Conservation (phyloP, 2,888 invertebrate species). For the Eulithis testata region DNA sequence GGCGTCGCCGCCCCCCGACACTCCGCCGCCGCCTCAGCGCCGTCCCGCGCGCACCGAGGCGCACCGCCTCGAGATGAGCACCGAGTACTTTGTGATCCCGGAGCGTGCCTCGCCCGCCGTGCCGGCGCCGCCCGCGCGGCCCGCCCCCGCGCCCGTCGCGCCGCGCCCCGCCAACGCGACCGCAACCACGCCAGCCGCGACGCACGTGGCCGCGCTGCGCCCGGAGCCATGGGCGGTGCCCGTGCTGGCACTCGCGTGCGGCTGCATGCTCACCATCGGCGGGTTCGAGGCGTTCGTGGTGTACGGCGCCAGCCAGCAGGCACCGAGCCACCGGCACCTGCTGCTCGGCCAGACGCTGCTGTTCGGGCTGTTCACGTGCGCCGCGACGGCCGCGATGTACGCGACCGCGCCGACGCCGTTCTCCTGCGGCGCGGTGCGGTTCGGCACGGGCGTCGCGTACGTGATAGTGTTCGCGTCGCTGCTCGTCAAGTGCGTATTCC, state of each 20-base stretch:
- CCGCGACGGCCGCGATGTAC: constrained; percentile 91
- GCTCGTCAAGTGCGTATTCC: constrained; percentile 96
- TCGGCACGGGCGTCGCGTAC: constrained; percentile 92
- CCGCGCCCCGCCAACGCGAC: constrained; percentile 59
- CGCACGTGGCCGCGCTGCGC: constrained; percentile 78
- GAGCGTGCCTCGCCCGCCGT: constrained; percentile 63
- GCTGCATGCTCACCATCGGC: constrained; percentile 93
- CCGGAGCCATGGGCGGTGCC: constrained; percentile 96
- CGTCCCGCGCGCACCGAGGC: constrained; percentile 75
- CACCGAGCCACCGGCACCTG: constrained; percentile 92
- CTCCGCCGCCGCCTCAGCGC: constrained; percentile 62
- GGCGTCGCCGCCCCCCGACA: constrained; percentile 53
- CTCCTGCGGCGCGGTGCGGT: constrained; percentile 92
- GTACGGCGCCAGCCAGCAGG: constrained; percentile 91
- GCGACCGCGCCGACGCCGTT: constrained; percentile 91
- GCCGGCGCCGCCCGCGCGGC: constrained; percentile 63
- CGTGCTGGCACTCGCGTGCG: constrained; percentile 91
- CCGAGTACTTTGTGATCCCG: constrained; percentile 92
- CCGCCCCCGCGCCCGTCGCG: constrained; percentile 53
- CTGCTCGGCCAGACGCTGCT: constrained; percentile 94
- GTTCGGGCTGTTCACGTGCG: constrained; percentile 92
- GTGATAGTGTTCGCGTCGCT: constrained; percentile 95
- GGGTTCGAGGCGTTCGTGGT: constrained; percentile 96
- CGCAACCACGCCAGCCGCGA: constrained; percentile 52
- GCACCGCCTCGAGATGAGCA: constrained; percentile 90